These are phyloP conservation scores for Agrotis clavis DNA, from an alignment of 2,888 invertebrate species.

Conservation along the genomic window DNA sequence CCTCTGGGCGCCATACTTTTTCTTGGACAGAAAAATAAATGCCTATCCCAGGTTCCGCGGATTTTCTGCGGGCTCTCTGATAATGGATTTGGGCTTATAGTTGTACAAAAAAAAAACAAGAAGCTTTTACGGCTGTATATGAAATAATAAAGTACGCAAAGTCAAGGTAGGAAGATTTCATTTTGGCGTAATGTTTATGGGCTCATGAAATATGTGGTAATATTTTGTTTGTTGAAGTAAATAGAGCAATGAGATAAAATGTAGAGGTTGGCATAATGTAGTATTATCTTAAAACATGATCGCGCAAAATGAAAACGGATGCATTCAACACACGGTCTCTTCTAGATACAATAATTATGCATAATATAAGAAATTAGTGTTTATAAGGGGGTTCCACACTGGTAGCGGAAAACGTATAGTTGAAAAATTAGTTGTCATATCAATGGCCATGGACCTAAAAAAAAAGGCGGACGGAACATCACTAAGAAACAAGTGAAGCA, in stretches of 20 bases:
- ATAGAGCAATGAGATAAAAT: conserved; percentile 16
- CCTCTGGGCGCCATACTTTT: conserved; percentile 45
- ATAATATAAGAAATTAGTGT: neutral
- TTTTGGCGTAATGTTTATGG: conserved; percentile 29
- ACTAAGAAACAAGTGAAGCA: no score
- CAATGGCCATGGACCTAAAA: no score
- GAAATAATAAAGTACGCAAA: conserved; percentile 43
- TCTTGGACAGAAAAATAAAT: conserved; percentile 45
- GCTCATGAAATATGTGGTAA: conserved; percentile 37
- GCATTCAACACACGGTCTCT: neutral
- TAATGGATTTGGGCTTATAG: conserved; percentile 52
- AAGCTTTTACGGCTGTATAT: conserved; percentile 41
- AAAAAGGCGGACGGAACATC: no score
- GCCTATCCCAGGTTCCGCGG: conserved; percentile 46
- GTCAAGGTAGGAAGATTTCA: conserved; percentile 42
- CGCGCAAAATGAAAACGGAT: neutral
- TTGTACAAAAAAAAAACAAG: conserved; percentile 46
- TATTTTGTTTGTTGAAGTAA: conserved; percentile 44
- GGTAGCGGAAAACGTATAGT: neutral
- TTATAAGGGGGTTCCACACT: neutral
- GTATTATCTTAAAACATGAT: neutral
- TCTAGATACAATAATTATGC: neutral
- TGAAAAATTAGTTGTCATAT: neutral
- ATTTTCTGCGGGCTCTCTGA: conserved; percentile 25
- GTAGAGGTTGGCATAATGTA: conserved; percentile 1